Conservation (phyloP, 2,888 invertebrate genomes). For the Hemistola chrysoprasaria region DNA sequence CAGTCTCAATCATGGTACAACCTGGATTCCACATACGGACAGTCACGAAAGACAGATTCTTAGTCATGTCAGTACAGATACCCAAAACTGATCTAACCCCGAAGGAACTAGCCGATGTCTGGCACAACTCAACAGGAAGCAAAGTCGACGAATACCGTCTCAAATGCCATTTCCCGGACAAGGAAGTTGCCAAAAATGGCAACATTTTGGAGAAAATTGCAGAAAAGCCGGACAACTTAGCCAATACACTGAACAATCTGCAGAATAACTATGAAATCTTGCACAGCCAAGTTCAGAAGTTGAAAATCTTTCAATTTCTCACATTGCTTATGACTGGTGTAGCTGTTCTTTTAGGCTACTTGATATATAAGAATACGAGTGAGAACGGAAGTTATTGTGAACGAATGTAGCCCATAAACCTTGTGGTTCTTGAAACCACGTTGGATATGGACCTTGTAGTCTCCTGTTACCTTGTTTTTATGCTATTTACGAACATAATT, state of each 20-base stretch:
- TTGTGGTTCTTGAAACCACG: conserved; percentile 62
- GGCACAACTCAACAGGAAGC: conserved; percentile 85
- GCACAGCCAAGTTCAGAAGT: conserved; percentile 50
- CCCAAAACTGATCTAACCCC: conserved; percentile 79
- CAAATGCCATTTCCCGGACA: conserved; percentile 84
- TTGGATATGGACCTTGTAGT: conserved; percentile 36
- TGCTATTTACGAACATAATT: conserved; percentile 43
- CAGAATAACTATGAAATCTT: conserved; percentile 58
- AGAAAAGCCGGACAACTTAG: conserved; percentile 90
- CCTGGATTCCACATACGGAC: conserved; percentile 86
- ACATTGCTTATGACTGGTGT: conserved; percentile 53
- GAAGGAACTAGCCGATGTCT: conserved; percentile 87
- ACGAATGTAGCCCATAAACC: conserved; percentile 58
- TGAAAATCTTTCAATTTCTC: conserved; percentile 60
- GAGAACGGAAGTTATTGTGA: conserved; percentile 57
- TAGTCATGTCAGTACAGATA: conserved; percentile 91
- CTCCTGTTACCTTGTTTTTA: conserved; percentile 34
- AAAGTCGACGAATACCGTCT: conserved; percentile 88
- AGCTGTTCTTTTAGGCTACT: conserved; percentile 53
- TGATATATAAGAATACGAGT: conserved; percentile 55
- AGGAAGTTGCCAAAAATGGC: conserved; percentile 59
- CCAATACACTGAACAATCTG: conserved; percentile 82
- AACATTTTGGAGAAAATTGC: conserved; percentile 47
- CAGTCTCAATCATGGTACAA: conserved; percentile 88
- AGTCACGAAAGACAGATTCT: conserved; percentile 91